Evolutionary conservation across 2,888 invertebrate genomes (phyloP).

Genomic region (Pseudanteris insignis): DNA sequence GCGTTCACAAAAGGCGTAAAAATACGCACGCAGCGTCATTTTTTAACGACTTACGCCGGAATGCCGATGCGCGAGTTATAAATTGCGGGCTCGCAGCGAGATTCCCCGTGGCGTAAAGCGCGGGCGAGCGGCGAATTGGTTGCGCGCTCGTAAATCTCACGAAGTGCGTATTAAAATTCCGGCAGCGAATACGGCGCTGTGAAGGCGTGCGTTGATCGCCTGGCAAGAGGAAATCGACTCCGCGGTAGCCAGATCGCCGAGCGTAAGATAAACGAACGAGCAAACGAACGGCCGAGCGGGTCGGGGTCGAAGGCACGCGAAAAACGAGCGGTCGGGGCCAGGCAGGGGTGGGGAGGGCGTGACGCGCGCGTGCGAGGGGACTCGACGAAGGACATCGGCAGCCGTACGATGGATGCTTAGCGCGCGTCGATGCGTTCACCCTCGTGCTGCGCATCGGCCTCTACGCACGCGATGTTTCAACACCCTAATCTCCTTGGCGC

Average conservation of each 20-base stretch:
- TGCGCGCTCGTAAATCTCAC: slow-evolving; percentile 48
- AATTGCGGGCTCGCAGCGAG: too few species aligned
- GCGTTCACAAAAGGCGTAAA: too few species aligned
- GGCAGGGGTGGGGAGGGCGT: too few species aligned
- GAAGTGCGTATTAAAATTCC: slow-evolving; percentile 50
- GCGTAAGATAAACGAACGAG: slow-evolving; percentile 33
- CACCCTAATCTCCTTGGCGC: slow-evolving; percentile 41
- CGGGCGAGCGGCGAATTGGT: too few species aligned
- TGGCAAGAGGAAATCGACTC: slow-evolving; percentile 24
- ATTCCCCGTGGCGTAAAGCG: too few species aligned
- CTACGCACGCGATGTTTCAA: slow-evolving; percentile 42
- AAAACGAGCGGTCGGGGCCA: slow-evolving; percentile 21
- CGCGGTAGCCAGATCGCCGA: slow-evolving; percentile 18
- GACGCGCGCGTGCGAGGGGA: too few species aligned
- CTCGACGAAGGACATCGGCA: too few species aligned
- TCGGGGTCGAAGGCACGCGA: slow-evolving; percentile 12
- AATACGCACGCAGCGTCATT: too few species aligned
- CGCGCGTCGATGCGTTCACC: slow-evolving; percentile 51
- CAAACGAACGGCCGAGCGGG: slow-evolving; percentile 13
- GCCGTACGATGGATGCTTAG: slow-evolving; percentile 50
- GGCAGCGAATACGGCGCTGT: too few species aligned
- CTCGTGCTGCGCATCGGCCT: slow-evolving; percentile 42
- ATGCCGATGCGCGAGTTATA: too few species aligned
- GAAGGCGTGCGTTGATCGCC: too few species aligned
- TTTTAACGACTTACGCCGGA: too few species aligned